phyloP scores from a whole-genome alignment of 2,113 vertebrate species.

The Pogona vitticeps region DNA sequence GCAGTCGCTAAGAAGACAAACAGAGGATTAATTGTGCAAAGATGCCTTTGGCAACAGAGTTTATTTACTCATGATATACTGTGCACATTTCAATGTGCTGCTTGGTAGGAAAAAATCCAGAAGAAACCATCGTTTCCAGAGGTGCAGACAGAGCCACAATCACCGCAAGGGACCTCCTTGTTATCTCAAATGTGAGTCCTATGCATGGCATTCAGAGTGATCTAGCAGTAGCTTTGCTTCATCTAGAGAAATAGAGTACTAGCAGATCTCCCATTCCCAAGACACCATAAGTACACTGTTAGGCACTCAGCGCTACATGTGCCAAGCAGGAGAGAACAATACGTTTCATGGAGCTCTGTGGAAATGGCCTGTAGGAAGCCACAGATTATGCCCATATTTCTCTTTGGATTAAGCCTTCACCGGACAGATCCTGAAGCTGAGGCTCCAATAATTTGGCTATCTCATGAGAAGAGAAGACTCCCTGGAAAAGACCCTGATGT shows the following conservation, averaged over 20 bases:
- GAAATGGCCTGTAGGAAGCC: background rate
- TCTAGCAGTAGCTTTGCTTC: background rate
- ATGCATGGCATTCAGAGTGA: background rate
- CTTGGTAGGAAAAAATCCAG: background rate
- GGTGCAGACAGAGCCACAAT: background rate
- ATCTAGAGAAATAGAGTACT: background rate
- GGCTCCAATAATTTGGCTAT: too few species aligned
- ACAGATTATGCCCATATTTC: background rate
- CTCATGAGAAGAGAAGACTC: too few species aligned
- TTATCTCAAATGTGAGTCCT: background rate
- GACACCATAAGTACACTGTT: background rate
- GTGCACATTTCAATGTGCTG: background rate
- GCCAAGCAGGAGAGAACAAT: background rate
- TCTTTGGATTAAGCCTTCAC: background rate
- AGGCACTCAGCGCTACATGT: background rate
- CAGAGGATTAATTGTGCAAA: constrained; percentile 29
- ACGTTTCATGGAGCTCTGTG: background rate
- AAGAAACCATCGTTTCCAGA: background rate
- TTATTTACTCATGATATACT: background rate
- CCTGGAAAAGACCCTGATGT: too few species aligned
- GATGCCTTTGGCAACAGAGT: background rate
- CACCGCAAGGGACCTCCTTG: background rate
- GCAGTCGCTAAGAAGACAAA: constrained; percentile 83
- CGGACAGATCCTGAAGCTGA: too few species aligned
- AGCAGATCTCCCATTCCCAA: background rate